Evolutionary conservation across 2,888 invertebrate genomes (phyloP).

Genomic region (Ischnura elegans): DNA sequence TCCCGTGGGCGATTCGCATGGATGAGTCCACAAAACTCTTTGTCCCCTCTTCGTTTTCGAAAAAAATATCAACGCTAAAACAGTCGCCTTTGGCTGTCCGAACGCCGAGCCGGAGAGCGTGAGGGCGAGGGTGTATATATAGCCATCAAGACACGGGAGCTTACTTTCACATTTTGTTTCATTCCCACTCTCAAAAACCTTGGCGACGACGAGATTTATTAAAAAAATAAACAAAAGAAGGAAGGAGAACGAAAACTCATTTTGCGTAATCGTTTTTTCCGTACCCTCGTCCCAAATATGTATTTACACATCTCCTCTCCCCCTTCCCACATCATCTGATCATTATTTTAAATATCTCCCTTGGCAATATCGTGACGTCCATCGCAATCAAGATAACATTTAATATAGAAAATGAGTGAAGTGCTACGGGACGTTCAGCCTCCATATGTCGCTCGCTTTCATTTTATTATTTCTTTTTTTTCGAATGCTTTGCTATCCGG

Average conservation of each 20-base stretch:
- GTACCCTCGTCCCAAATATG: no score
- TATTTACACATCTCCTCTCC: no score
- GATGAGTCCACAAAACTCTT: not conserved
- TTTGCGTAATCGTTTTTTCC: conserved; percentile 26
- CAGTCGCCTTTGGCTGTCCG: not conserved
- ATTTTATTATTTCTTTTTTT: not conserved
- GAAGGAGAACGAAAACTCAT: not conserved
- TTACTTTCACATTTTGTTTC: not conserved
- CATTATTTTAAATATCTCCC: not conserved
- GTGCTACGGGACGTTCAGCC: not conserved
- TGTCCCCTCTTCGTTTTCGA: not conserved
- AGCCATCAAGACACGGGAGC: no score
- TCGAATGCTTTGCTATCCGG: not conserved
- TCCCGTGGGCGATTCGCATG: not conserved
- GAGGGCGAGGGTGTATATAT: not conserved
- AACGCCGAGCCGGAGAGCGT: not conserved
- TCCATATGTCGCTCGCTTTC: not conserved
- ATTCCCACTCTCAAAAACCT: not conserved
- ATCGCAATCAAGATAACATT: conserved; percentile 59
- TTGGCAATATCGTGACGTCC: not conserved
- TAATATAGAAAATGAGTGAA: conserved; percentile 32
- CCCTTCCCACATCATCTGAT: no score
- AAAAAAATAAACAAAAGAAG: no score
- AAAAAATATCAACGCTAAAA: not conserved
- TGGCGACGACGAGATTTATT: not conserved